phyloP scores from a whole-genome alignment of 2,888 invertebrate species.

The Crocallis elinguaria region DNA sequence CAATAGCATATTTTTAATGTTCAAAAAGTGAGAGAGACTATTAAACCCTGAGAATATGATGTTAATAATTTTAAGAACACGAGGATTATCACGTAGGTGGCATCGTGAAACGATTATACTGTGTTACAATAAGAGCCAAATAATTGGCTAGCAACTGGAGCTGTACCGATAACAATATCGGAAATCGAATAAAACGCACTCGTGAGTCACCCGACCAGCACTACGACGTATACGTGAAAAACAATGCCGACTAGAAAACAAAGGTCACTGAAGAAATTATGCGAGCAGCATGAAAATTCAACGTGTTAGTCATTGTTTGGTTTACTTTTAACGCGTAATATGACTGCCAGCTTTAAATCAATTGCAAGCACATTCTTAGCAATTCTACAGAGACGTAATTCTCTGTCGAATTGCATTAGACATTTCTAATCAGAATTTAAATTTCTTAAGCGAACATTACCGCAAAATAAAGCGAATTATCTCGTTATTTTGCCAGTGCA shows the following conservation, averaged over 20 bases:
- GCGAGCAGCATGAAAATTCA: slow-evolving; percentile 66
- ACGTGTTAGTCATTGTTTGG: slow-evolving; percentile 63
- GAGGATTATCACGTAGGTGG: slow-evolving; percentile 3
- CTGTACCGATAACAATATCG: slow-evolving; percentile 40
- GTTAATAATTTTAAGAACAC: not conserved
- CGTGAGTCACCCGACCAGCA: slow-evolving; percentile 59
- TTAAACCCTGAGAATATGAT: not conserved
- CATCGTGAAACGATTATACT: not conserved
- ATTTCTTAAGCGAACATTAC: too few relatives aligned
- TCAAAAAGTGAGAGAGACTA: not conserved
- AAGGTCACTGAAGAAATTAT: slow-evolving; percentile 72
- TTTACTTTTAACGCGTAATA: slow-evolving; percentile 38
- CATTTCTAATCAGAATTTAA: too few relatives aligned
- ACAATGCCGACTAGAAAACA: slow-evolving; percentile 65
- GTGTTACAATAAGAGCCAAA: not conserved
- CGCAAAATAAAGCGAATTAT: not conserved
- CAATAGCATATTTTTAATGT: not conserved
- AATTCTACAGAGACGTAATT: slow-evolving; percentile 35
- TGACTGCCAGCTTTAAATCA: slow-evolving; percentile 7
- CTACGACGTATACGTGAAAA: slow-evolving; percentile 50
- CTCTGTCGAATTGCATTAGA: too few relatives aligned
- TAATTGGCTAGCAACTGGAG: slow-evolving; percentile 14
- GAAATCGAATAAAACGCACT: slow-evolving; percentile 38
- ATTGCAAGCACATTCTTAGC: slow-evolving; percentile 38
- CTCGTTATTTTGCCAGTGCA: not conserved